Conservation (phyloP, 1,140 invertebrate genomes). For the Musca vetustissima region DNA sequence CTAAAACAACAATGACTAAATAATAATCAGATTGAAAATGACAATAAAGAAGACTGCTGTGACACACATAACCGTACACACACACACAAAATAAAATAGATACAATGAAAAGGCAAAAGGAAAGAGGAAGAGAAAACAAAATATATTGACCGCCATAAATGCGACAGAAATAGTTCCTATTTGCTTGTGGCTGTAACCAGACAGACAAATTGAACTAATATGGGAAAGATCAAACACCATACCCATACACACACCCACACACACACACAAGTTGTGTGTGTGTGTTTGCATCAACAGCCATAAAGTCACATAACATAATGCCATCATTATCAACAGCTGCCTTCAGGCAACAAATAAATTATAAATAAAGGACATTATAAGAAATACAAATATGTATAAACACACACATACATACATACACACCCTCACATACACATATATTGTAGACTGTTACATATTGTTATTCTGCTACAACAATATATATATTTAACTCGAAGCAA, state of each 20-base stretch:
- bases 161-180: not conserved
- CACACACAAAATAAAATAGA: no score
- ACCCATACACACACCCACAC: not conserved
- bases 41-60: no score
- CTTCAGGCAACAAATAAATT: conserved; percentile 1
- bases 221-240: not conserved
- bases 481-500: no score
- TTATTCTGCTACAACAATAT: no score
- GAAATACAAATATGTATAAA: not conserved
- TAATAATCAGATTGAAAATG: no score
- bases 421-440: not conserved
- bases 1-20: no score
- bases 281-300: not conserved
- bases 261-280: not conserved
- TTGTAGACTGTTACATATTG: no score
- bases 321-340: conserved; percentile 23
- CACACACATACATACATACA: not conserved
- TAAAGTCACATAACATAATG: conserved; percentile 6
- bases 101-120: no score
- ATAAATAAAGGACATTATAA: no score
- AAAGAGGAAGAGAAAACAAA: no score
- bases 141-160: not conserved
- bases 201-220: conserved; percentile 1
- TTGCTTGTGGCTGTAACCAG: not conserved
- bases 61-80: no score